phyloP scores from a whole-genome alignment of 2,113 vertebrate species.

The Nibea coibor region DNA sequence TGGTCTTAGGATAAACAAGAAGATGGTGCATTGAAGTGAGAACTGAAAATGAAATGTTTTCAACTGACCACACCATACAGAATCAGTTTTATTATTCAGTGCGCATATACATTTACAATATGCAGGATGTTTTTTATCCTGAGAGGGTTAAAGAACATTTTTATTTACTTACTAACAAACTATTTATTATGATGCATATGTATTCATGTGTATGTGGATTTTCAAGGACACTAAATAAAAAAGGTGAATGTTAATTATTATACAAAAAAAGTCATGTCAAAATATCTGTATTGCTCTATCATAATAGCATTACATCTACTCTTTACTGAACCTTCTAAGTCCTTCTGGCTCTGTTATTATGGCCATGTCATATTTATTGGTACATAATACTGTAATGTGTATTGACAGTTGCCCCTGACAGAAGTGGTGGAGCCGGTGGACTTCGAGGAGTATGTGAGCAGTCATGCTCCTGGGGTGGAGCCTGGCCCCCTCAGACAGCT shows the following conservation, averaged over 20 bases:
- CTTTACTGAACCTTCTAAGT: neutral
- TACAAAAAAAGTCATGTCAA: neutral
- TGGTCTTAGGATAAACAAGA: neutral
- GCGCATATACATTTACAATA: neutral
- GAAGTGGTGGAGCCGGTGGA: constrained; percentile 92
- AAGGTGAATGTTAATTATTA: neutral
- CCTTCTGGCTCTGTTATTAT: neutral
- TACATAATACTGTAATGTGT: constrained; percentile 35
- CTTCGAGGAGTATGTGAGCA: constrained; percentile 90
- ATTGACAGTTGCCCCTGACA: constrained; percentile 87
- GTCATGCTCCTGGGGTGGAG: constrained; percentile 86
- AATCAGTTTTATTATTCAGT: neutral
- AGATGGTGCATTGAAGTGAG: neutral
- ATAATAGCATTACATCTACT: neutral
- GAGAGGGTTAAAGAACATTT: neutral
- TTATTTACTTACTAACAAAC: neutral
- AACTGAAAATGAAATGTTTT: constrained; percentile 9
- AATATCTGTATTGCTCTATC: neutral
- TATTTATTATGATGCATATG: neutral
- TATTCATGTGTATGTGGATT: neutral
- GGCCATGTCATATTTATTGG: neutral
- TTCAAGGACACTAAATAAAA: no score
- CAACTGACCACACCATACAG: neutral
- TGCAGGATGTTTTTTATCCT: neutral
- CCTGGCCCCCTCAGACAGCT: constrained; percentile 87